Evolutionary conservation across 2,113 vertebrate species (phyloP).

Genomic region (Petaurus breviceps): DNA sequence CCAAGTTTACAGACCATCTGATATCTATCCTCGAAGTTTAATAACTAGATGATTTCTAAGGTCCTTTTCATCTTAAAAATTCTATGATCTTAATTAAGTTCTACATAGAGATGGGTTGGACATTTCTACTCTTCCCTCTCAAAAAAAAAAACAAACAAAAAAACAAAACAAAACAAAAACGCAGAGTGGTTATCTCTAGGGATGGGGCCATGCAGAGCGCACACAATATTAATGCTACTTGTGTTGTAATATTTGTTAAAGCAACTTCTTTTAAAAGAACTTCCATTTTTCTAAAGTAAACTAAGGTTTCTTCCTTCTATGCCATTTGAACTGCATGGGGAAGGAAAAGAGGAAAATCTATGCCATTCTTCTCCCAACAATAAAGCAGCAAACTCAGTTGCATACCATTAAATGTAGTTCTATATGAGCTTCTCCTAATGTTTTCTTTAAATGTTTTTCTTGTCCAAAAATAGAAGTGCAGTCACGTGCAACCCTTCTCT

Average conservation of each 20-base stretch:
- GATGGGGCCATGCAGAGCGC: constrained; percentile 9
- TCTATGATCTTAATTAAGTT: constrained; percentile 10
- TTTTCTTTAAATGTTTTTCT: constrained; percentile 62
- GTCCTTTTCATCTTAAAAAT: background rate
- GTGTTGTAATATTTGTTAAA: constrained; percentile 60
- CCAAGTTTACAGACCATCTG: background rate
- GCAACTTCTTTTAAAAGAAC: constrained; percentile 43
- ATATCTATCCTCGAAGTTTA: background rate
- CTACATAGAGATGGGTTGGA: background rate
- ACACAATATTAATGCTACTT: constrained; percentile 47
- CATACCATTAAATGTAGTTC: background rate
- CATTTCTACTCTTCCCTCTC: background rate
- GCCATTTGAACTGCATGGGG: constrained; percentile 63
- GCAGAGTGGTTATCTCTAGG: constrained; percentile 2
- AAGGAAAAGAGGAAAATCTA: constrained; percentile 59
- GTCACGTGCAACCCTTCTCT: constrained; percentile 6
- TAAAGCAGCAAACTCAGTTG: constrained; percentile 5
- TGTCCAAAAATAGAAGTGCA: constrained; percentile 14
- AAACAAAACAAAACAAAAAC: constrained; percentile 3
- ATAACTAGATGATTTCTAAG: background rate
- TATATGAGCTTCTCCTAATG: background rate
- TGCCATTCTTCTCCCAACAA: constrained; percentile 62
- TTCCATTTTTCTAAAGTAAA: constrained; percentile 64
- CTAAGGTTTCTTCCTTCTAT: constrained; percentile 61
- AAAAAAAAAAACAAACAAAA: background rate